A percentile compares a stretch with the other conserved stretches of the same genome.
phyloP scores from a whole-genome alignment of 2,113 vertebrate genomes.

The Macquaria australasica region DNA sequence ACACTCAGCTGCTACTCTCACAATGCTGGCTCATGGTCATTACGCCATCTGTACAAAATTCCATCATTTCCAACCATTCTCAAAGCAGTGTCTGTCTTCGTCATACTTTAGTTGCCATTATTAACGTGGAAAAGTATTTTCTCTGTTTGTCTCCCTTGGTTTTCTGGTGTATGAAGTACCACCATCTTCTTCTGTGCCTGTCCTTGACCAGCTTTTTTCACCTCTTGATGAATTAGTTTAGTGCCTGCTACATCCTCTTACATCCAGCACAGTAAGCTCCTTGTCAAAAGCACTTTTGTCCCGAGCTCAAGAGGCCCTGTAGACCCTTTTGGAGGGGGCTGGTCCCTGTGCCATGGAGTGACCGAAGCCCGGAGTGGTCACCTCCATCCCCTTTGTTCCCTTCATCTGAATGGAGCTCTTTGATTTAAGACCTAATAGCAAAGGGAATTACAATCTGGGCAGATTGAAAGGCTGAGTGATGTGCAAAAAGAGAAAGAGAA shows the following conservation, averaged over 20 bases:
- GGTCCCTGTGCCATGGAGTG: conserved; percentile 68
- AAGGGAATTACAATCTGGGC: conserved; percentile 65
- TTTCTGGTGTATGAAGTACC: conserved; percentile 37
- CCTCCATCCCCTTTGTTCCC: conserved; percentile 83
- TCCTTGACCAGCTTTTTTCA: conserved; percentile 47
- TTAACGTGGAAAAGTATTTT: conserved; percentile 21
- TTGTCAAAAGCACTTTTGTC: conserved; percentile 80
- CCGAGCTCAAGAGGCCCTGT: conserved; percentile 59
- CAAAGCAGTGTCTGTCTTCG: conserved; percentile 1
- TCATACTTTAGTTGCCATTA: conserved; percentile 13
- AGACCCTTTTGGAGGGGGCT: conserved; percentile 59
- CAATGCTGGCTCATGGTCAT: conserved; percentile 74
- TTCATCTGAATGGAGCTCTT: conserved; percentile 80
- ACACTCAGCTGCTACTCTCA: conserved; percentile 51
- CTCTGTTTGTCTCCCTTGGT: conserved; percentile 29
- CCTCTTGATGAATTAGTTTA: conserved; percentile 63
- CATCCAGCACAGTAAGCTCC: conserved; percentile 68
- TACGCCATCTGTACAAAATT: conserved; percentile 28
- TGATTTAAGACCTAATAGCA: conserved; percentile 76
- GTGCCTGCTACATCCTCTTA: conserved; percentile 52
- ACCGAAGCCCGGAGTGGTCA: conserved; percentile 76
- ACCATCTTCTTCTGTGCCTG: background rate
- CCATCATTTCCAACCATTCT: background rate
- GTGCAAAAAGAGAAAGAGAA: conserved; percentile 25
- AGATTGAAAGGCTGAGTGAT: conserved; percentile 43